Conservation (phyloP, 2,888 invertebrate species). For the Callimorpha dominula region DNA sequence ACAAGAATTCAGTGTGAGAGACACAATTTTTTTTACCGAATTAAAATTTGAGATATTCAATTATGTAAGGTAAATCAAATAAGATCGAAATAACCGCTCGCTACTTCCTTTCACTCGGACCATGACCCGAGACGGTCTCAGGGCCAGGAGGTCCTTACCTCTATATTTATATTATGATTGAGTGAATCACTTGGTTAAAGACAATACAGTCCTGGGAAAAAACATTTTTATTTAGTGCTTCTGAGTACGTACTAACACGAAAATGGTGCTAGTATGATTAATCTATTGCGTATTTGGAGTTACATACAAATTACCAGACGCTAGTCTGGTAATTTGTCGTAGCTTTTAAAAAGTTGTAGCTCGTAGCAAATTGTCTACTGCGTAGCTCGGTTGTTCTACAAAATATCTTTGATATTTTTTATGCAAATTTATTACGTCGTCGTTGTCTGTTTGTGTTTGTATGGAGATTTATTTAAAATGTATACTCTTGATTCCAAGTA, state of each 20-base stretch:
- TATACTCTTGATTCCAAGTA: neutral
- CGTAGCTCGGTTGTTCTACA: slow-evolving; percentile 14
- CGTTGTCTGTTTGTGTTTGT: neutral
- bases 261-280: neutral
- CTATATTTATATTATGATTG: slow-evolving; percentile 48
- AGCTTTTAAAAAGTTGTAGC: slow-evolving; percentile 5
- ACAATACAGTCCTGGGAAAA: slow-evolving; percentile 41
- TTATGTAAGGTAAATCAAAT: slow-evolving; percentile 1
- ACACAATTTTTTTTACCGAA: too few relatives aligned
- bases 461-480: neutral
- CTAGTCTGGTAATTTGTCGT: neutral
- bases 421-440: neutral
- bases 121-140: slow-evolving; percentile 43
- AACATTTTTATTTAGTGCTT: slow-evolving; percentile 35
- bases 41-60: neutral
- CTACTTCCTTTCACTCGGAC: slow-evolving; percentile 30
- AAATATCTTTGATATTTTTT: neutral
- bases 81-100: slow-evolving; percentile 19
- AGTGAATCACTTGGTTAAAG: slow-evolving; percentile 59
- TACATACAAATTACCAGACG: too few relatives aligned
- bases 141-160: slow-evolving; percentile 55
- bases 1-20: too few relatives aligned
- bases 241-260: neutral
- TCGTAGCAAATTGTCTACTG: slow-evolving; percentile 8
- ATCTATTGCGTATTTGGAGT: neutral